Evolutionary conservation across 2,797 vertebrate genomes (phyloP).

Genomic region (Acanthurus lineatus): DNA sequence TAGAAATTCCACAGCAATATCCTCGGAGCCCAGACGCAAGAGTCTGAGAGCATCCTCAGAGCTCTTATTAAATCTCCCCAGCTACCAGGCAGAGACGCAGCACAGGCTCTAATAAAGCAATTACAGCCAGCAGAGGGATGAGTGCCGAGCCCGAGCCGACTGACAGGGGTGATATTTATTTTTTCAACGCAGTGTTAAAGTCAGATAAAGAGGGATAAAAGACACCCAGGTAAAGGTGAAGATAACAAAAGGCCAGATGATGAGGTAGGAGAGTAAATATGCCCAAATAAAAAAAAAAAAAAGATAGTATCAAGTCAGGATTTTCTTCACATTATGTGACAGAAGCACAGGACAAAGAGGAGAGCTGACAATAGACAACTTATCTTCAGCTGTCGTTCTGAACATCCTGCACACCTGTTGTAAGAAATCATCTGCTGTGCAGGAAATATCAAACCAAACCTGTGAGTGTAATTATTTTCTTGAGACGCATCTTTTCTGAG

Average conservation of each 20-base stretch:
- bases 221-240: slow-evolving; percentile 38
- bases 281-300: neutral
- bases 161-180: slow-evolving; percentile 41
- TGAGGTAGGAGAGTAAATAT: neutral
- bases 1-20: slow-evolving; percentile 81
- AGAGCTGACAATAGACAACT: neutral
- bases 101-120: slow-evolving; percentile 78
- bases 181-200: slow-evolving; percentile 53
- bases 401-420: too few species aligned
- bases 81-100: slow-evolving; percentile 67
- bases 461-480: too few species aligned
- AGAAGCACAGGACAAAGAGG: neutral
- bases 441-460: too few species aligned
- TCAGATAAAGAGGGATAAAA: slow-evolving; percentile 37
- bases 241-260: slow-evolving; percentile 5
- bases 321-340: neutral
- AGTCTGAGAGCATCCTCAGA: slow-evolving; percentile 64
- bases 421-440: too few species aligned
- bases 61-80: slow-evolving; percentile 81
- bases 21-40: slow-evolving; percentile 67
- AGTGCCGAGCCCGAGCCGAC: slow-evolving; percentile 38
- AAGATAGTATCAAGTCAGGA: neutral
- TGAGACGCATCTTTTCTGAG: too few species aligned
- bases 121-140: slow-evolving; percentile 65
- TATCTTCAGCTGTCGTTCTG: neutral